Percentiles rank a stretch among this genome's conserved stretches.
Evolutionary conservation across 2,888 invertebrate genomes (phyloP).

Genomic region (Chrysopilus asiliformis): DNA sequence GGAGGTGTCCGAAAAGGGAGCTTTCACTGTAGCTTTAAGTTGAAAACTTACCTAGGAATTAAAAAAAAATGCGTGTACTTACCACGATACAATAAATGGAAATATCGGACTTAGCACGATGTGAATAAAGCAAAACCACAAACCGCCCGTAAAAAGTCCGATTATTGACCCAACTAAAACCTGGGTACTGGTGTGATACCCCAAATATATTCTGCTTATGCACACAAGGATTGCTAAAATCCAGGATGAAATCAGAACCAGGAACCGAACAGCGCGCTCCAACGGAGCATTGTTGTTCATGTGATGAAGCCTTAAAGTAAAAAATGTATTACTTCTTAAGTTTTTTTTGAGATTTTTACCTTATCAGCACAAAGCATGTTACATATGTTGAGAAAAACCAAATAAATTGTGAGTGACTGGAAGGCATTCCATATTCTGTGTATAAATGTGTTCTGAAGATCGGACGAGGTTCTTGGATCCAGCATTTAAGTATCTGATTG

Average conservation of each 20-base stretch:
- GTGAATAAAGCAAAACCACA: slow-evolving; percentile 75
- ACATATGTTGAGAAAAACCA: slow-evolving; percentile 84
- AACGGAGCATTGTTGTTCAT: slow-evolving; percentile 66
- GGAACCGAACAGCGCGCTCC: slow-evolving; percentile 58
- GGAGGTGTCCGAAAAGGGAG: too few relatives aligned
- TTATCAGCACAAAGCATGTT: slow-evolving; percentile 70
- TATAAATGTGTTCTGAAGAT: slow-evolving; percentile 49
- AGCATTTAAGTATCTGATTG: slow-evolving; percentile 68
- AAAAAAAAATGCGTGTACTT: slow-evolving; percentile 39
- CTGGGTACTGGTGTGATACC: slow-evolving; percentile 73
- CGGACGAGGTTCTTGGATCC: slow-evolving; percentile 70
- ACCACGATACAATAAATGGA: slow-evolving; percentile 75
- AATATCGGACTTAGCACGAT: slow-evolving; percentile 70
- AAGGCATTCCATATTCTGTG: slow-evolving; percentile 82
- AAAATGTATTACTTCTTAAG: slow-evolving; percentile 10
- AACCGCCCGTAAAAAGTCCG: slow-evolving; percentile 57
- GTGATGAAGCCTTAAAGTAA: slow-evolving; percentile 56
- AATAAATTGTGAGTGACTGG: slow-evolving; percentile 81
- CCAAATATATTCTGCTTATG: slow-evolving; percentile 65
- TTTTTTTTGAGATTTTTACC: slow-evolving; percentile 48
- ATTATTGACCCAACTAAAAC: slow-evolving; percentile 65
- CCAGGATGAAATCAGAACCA: slow-evolving; percentile 49
- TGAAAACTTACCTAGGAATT: too few relatives aligned
- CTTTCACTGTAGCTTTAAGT: too few relatives aligned
- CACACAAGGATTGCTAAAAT: slow-evolving; percentile 47